Conservation (phyloP, 2,888 invertebrate species). For the Galeruca laticollis region DNA sequence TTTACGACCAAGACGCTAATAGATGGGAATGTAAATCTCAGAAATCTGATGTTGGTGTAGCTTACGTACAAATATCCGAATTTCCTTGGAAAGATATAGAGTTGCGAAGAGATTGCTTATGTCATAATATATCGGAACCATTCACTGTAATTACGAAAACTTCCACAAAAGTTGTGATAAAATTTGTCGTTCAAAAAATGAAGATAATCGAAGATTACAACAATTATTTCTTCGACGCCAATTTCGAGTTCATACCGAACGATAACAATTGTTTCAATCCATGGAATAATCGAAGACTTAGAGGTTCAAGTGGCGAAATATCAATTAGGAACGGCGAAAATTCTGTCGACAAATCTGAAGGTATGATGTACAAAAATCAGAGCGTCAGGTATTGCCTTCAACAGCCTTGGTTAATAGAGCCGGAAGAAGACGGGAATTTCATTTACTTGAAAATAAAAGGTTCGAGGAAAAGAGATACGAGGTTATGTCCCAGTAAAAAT, state of each 20-base stretch:
- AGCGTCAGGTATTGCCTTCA: constrained; percentile 72
- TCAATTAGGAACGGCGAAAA: constrained; percentile 74
- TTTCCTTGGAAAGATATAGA: constrained; percentile 77
- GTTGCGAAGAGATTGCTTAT: constrained; percentile 79
- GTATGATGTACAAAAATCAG: constrained; percentile 69
- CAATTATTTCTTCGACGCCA: constrained; percentile 83
- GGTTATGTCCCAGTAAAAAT: constrained; percentile 76
- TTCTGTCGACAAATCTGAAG: constrained; percentile 63
- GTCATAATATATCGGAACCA: constrained; percentile 75
- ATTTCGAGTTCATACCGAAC: constrained; percentile 75
- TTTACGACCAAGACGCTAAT: constrained; percentile 76
- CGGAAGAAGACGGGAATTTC: constrained; percentile 79
- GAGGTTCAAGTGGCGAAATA: constrained; percentile 82
- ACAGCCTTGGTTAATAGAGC: constrained; percentile 84
- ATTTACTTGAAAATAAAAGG: constrained; percentile 80
- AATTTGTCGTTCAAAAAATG: constrained; percentile 83
- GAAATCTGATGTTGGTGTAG: constrained; percentile 55
- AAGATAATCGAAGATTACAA: constrained; percentile 84
- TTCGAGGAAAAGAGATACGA: constrained; percentile 66
- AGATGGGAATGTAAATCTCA: constrained; percentile 77
- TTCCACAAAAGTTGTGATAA: constrained; percentile 78
- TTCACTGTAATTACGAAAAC: constrained; percentile 77
- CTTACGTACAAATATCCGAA: constrained; percentile 70
- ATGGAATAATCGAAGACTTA: constrained; percentile 75
- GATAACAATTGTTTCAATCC: constrained; percentile 75